Evolutionary conservation across 35 echinoderm and acorn worm genomes (phyloP).

Genomic region (Ptychodera flava): DNA sequence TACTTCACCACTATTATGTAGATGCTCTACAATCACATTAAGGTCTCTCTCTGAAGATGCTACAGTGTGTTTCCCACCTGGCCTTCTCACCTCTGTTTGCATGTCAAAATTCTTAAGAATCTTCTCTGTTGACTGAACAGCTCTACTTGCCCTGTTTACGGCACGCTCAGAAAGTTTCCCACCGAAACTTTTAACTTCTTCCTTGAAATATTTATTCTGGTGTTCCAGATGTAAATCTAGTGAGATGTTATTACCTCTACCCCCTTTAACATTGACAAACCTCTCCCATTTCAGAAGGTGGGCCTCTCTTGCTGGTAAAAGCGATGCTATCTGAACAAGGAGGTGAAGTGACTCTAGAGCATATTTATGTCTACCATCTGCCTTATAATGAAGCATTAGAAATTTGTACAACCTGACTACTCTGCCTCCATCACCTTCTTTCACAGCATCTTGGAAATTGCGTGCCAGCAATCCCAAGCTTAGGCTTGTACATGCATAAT

Average conservation of each 20-base stretch:
- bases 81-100: not conserved
- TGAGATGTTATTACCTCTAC: constrained; percentile 19
- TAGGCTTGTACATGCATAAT: constrained; percentile 35
- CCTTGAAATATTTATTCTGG: constrained; percentile 27
- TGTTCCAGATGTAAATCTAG: constrained; percentile 26
- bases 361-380: constrained; percentile 41
- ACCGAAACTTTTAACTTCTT: constrained; percentile 26
- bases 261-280: constrained; percentile 25
- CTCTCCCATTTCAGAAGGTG: constrained; percentile 19
- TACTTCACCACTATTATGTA: no score
- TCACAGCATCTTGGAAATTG: constrained; percentile 50
- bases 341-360: constrained; percentile 27
- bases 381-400: constrained; percentile 35
- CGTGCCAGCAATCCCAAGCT: constrained; percentile 27
- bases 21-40: no score
- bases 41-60: no score
- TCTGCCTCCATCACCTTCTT: constrained; percentile 39
- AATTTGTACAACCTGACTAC: constrained; percentile 48
- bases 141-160: constrained; percentile 28
- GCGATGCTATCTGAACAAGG: constrained; percentile 24
- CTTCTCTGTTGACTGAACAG: constrained; percentile 25
- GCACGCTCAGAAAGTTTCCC: constrained; percentile 32
- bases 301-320: constrained; percentile 17
- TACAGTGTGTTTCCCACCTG: constrained; percentile 19
- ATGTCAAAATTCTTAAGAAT: no score